Evolutionary conservation across 1,140 invertebrate genomes (phyloP).

Genomic region (Ptiloglossa arizonensis): DNA sequence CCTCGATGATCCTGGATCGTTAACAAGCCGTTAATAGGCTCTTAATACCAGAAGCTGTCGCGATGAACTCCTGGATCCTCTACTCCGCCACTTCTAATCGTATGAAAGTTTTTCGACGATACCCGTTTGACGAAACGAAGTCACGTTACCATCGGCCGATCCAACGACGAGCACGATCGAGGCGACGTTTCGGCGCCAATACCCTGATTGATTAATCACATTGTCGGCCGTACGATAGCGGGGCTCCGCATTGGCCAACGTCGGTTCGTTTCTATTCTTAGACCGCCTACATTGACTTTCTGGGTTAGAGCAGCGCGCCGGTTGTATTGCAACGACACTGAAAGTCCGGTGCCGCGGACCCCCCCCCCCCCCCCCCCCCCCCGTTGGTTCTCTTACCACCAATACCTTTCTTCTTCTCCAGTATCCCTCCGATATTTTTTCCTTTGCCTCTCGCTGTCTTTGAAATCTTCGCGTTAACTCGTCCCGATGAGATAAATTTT

Average conservation of each 20-base stretch:
- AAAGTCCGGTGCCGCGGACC: constrained; percentile 15
- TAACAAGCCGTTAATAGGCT: too few species aligned
- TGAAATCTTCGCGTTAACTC: too few species aligned
- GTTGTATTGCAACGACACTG: constrained; percentile 25
- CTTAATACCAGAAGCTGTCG: too few species aligned
- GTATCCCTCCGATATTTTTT: too few species aligned
- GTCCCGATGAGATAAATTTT: too few species aligned
- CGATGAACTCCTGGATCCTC: too few species aligned
- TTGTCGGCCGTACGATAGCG: constrained; percentile 26
- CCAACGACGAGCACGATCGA: constrained; percentile 13
- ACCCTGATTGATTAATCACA: constrained; percentile 43
- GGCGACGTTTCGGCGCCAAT: constrained; percentile 30
- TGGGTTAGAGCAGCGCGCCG: constrained; percentile 42
- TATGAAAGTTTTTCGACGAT: background rate
- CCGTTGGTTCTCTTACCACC: background rate
- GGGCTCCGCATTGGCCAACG: constrained; percentile 1
- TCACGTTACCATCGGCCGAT: too few species aligned
- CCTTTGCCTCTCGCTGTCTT: background rate
- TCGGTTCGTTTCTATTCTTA: constrained; percentile 42
- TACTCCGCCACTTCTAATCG: too few species aligned
- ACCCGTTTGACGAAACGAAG: background rate
- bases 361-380: background rate
- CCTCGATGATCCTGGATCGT: too few species aligned
- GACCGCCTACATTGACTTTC: constrained; percentile 46
- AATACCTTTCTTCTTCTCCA: too few species aligned